Conservation (phyloP, 2,113 vertebrate genomes). For the Menura novaehollandiae region DNA sequence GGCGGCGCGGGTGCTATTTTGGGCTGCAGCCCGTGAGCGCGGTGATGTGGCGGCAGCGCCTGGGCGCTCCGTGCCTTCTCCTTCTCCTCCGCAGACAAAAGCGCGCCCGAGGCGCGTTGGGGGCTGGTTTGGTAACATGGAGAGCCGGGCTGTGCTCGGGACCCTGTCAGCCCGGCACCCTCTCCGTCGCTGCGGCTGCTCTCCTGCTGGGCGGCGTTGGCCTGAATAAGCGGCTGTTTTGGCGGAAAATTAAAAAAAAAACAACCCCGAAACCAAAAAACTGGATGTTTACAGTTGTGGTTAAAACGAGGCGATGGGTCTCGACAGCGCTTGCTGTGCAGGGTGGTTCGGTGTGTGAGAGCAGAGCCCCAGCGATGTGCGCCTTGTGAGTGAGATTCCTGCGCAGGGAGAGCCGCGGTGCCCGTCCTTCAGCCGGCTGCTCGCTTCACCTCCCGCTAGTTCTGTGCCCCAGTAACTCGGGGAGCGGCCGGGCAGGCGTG, state of each 20-base stretch:
- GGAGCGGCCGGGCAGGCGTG: background rate
- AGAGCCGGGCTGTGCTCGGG: slow-evolving; percentile 72
- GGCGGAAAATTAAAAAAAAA: background rate
- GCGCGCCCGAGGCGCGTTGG: slow-evolving; percentile 70
- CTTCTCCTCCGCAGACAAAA: slow-evolving; percentile 75
- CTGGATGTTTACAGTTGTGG: slow-evolving; percentile 9
- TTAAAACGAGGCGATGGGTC: background rate
- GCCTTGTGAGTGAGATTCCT: background rate
- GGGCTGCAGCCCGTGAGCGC: slow-evolving; percentile 6
- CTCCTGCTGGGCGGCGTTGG: background rate
- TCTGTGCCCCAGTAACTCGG: background rate
- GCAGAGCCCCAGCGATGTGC: background rate
- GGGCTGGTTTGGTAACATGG: slow-evolving; percentile 55
- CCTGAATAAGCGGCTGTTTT: background rate
- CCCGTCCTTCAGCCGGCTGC: background rate
- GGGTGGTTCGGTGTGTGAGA: background rate
- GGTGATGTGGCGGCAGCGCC: slow-evolving; percentile 70
- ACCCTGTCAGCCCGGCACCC: slow-evolving; percentile 57
- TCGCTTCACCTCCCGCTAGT: background rate
- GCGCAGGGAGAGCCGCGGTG: background rate
- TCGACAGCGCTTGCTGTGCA: background rate
- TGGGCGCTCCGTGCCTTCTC: slow-evolving; percentile 68
- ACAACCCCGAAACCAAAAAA: accelerated
- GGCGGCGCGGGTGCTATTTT: background rate
- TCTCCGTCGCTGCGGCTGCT: background rate